Evolutionary conservation across 2,888 invertebrate genomes (phyloP).

Genomic region (Atethmia centrago): DNA sequence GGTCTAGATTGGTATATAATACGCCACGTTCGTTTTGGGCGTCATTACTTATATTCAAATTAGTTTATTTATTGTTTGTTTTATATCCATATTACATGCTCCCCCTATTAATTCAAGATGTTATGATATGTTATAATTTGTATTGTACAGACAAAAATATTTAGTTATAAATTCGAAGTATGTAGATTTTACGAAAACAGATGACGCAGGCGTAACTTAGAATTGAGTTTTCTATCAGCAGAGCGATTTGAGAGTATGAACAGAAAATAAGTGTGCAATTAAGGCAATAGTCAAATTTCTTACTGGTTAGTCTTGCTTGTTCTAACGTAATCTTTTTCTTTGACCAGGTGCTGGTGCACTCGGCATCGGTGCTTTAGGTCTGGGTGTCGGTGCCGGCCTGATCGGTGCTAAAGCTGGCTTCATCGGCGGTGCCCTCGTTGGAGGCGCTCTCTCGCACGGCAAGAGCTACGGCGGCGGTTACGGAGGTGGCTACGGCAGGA

Average conservation of each 20-base stretch:
- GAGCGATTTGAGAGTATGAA: not conserved
- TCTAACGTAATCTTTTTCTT: slow-evolving; percentile 13
- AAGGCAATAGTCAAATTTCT: not conserved
- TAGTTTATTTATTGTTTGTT: not conserved
- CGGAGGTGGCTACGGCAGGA: slow-evolving; percentile 61
- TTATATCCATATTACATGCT: not conserved
- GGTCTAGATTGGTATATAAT: not conserved
- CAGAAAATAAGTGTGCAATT: not conserved
- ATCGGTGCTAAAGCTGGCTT: slow-evolving; percentile 82
- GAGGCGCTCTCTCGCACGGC: slow-evolving; percentile 67
- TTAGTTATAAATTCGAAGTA: not conserved
- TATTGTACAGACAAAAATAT: not conserved
- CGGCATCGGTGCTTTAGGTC: slow-evolving; percentile 75
- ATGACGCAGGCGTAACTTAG: not conserved
- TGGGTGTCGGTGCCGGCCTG: slow-evolving; percentile 81
- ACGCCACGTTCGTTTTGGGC: not conserved
- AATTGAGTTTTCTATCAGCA: not conserved
- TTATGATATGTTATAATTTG: not conserved
- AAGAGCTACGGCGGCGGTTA: slow-evolving; percentile 70
- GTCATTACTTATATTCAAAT: not conserved
- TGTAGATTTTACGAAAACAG: not conserved
- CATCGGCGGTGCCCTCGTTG: slow-evolving; percentile 82
- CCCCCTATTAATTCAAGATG: too few relatives aligned
- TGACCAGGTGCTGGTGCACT: slow-evolving; percentile 71
- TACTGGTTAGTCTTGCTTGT: not conserved